These are phyloP conservation scores for Hippocampus kuda DNA, from an alignment of 2,797 vertebrate species.

Conservation along the genomic window DNA sequence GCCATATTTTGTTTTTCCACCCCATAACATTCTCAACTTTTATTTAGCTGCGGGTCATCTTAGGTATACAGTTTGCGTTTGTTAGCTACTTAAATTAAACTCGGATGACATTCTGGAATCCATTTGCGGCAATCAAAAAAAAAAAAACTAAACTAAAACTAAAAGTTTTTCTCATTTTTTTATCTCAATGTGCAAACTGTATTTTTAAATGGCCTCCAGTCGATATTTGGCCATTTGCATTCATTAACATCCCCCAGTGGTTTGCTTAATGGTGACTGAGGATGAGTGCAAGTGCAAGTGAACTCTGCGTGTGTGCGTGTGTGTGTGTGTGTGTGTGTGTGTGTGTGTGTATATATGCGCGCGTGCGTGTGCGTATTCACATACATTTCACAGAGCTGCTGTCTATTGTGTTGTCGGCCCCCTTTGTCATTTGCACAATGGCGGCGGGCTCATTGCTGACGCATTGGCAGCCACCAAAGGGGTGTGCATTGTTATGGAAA, in stretches of 20 bases:
- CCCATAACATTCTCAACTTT: no score
- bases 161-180: neutral
- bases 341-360: conserved; percentile 13
- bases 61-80: no score
- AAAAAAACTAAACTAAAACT: neutral
- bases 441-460: conserved; percentile 32
- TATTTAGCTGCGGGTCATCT: no score
- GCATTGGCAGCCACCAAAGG: conserved; percentile 37
- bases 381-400: conserved; percentile 31
- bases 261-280: conserved; percentile 5
- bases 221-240: neutral
- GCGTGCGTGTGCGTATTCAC: conserved; percentile 2
- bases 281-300: conserved; percentile 7
- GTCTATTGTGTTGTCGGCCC: conserved; percentile 40
- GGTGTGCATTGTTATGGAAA: conserved; percentile 55
- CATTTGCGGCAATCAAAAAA: neutral
- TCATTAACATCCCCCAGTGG: conserved; percentile 5
- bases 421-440: conserved; percentile 46
- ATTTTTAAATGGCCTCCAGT: neutral
- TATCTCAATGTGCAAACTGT: neutral
- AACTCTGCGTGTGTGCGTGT: neutral
- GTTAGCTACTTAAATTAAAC: no score
- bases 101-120: no score
- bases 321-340: conserved; percentile 9
- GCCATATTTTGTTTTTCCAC: no score